These are phyloP conservation scores for Morelia viridis DNA, from an alignment of 2,797 vertebrate genomes.

Conservation along the genomic window DNA sequence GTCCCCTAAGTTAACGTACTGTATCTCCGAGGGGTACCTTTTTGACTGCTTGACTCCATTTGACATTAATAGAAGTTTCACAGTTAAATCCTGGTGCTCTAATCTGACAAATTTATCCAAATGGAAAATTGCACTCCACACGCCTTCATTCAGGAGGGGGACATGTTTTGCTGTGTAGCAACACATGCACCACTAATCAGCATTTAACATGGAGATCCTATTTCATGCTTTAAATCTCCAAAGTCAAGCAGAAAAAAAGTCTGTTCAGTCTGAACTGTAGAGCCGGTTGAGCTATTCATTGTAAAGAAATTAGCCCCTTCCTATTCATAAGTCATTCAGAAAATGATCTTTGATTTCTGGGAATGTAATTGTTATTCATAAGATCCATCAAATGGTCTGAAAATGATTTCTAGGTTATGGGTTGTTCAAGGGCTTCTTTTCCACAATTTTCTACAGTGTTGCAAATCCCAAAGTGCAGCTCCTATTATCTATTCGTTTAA, in stretches of 20 bases:
- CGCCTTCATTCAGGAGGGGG: conserved; percentile 52
- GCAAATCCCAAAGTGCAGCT: conserved; percentile 17
- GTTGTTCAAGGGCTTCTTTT: conserved; percentile 36
- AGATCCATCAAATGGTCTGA: conserved; percentile 25
- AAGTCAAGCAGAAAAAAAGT: conserved; percentile 11
- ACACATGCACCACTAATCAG: conserved; percentile 41
- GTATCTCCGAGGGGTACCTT: conserved; percentile 29
- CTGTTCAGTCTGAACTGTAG: background rate
- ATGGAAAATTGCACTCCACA: conserved; percentile 63
- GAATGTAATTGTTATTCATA: conserved; percentile 34
- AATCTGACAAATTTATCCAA: conserved; percentile 59
- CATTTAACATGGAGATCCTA: conserved; percentile 43
- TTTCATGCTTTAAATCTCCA: conserved; percentile 37
- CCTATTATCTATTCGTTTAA: conserved; percentile 51
- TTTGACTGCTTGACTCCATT: conserved; percentile 42
- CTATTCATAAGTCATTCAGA: conserved; percentile 34
- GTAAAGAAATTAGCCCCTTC: conserved; percentile 28
- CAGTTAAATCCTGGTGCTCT: conserved; percentile 46
- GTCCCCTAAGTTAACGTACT: conserved; percentile 6
- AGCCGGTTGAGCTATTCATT: conserved; percentile 30
- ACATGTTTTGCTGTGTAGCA: conserved; percentile 40
- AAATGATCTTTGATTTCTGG: conserved; percentile 37
- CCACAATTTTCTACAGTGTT: conserved; percentile 44
- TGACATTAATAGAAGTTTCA: conserved; percentile 53
- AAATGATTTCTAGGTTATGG: conserved; percentile 47